phyloP scores from a whole-genome alignment of 2,113 vertebrate species.

The Aphyosemion australe region DNA sequence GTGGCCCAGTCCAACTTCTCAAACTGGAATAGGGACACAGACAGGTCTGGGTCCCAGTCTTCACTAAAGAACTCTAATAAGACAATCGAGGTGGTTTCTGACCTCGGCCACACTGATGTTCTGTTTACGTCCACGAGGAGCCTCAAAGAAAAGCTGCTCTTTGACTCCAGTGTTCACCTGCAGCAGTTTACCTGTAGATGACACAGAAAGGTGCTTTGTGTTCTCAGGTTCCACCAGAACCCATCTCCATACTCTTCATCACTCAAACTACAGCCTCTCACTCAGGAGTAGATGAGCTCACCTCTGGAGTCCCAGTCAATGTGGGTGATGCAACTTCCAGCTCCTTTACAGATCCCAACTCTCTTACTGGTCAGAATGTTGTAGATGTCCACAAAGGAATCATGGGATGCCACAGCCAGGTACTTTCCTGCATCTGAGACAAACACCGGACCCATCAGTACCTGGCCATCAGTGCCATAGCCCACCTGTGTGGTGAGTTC shows the following conservation, averaged over 20 bases:
- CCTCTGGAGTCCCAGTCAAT: conserved; percentile 97
- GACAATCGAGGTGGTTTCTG: neutral
- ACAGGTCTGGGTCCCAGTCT: neutral
- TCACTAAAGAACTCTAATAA: fast-evolving
- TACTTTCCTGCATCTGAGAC: conserved; percentile 91
- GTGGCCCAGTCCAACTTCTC: conserved; percentile 95
- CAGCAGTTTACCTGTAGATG: conserved; percentile 88
- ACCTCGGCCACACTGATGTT: conserved; percentile 61
- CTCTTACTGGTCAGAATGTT: conserved; percentile 96
- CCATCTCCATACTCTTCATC: no score
- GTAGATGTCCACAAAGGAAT: conserved; percentile 98
- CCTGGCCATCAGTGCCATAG: neutral
- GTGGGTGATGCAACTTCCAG: conserved; percentile 92
- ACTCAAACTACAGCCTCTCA: no score
- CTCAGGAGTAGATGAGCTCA: conserved; percentile 44
- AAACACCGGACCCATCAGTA: conserved; percentile 1
- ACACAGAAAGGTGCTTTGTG: neutral
- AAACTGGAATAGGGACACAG: conserved; percentile 76
- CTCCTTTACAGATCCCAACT: conserved; percentile 96
- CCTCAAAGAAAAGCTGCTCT: conserved; percentile 97
- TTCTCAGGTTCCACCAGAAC: no score
- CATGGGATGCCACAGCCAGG: conserved; percentile 96
- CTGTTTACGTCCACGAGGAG: conserved; percentile 85
- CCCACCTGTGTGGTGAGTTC: conserved; percentile 6
- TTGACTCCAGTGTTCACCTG: conserved; percentile 97